Evolutionary conservation across 2,888 invertebrate genomes (phyloP).

Genomic region (Oscheius onirici): DNA sequence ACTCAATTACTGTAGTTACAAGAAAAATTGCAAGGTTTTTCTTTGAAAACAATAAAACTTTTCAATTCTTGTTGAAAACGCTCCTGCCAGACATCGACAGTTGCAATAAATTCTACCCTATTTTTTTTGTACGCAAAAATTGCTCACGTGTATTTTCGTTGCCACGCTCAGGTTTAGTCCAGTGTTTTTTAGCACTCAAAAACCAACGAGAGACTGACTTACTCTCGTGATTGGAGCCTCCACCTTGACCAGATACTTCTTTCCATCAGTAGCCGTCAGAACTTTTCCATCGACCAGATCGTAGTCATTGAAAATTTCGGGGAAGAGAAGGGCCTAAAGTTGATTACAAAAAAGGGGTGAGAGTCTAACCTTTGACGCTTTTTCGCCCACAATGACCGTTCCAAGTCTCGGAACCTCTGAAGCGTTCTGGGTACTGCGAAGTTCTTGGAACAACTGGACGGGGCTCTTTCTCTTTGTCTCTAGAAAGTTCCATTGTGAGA

Average conservation of each 20-base stretch:
- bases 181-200: too few species aligned
- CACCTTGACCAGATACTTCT: background rate
- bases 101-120: too few species aligned
- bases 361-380: background rate
- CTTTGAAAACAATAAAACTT: too few species aligned
- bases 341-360: background rate
- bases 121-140: too few species aligned
- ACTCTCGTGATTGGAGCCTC: background rate
- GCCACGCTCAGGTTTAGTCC: too few species aligned
- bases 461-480: background rate
- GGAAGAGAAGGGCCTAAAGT: background rate
- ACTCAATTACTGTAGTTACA: too few species aligned
- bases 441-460: background rate
- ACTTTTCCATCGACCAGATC: slow-evolving; percentile 3
- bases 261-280: background rate
- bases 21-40: too few species aligned
- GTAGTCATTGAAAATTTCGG: slow-evolving; percentile 7
- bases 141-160: too few species aligned
- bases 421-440: background rate
- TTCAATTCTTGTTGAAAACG: too few species aligned
- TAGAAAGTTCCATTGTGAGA: background rate
- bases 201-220: too few species aligned
- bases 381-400: background rate
- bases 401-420: background rate
- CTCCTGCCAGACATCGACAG: too few species aligned